phyloP scores from a whole-genome alignment of 2,888 invertebrate genomes.

The Sinodicranocentrus sp. region DNA sequence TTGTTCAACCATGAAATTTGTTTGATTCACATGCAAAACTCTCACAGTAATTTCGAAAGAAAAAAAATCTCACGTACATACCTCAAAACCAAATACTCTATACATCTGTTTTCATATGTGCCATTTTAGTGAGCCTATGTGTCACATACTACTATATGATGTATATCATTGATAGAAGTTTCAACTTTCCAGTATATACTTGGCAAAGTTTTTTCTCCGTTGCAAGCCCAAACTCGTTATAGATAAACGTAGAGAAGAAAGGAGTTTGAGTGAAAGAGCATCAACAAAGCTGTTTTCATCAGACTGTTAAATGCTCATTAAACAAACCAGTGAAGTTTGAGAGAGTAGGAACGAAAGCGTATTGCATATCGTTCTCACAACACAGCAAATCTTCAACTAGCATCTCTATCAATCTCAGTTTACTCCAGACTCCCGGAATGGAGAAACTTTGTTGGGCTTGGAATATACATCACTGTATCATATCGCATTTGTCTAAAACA shows the following conservation, averaged over 20 bases:
- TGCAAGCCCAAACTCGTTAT: too few relatives aligned
- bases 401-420: slow-evolving; percentile 20
- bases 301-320: neutral
- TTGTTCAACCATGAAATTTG: slow-evolving; percentile 25
- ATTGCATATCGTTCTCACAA: neutral
- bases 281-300: slow-evolving; percentile 7
- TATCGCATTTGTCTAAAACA: slow-evolving; percentile 1
- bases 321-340: slow-evolving; percentile 1
- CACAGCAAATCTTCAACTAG: neutral
- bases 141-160: too few relatives aligned
- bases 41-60: too few relatives aligned
- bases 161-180: too few relatives aligned
- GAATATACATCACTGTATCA: too few relatives aligned
- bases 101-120: too few relatives aligned
- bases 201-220: too few relatives aligned
- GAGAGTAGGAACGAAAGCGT: neutral
- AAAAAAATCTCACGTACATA: too few relatives aligned
- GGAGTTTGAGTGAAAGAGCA: neutral
- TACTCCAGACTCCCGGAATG: slow-evolving; percentile 18
- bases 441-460: too few relatives aligned
- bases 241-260: neutral
- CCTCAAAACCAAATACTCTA: too few relatives aligned
- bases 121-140: too few relatives aligned
- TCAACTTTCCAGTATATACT: too few relatives aligned
- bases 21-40: slow-evolving; percentile 40